phyloP scores from a whole-genome alignment of 2,797 vertebrate species.

The Avahi laniger region DNA sequence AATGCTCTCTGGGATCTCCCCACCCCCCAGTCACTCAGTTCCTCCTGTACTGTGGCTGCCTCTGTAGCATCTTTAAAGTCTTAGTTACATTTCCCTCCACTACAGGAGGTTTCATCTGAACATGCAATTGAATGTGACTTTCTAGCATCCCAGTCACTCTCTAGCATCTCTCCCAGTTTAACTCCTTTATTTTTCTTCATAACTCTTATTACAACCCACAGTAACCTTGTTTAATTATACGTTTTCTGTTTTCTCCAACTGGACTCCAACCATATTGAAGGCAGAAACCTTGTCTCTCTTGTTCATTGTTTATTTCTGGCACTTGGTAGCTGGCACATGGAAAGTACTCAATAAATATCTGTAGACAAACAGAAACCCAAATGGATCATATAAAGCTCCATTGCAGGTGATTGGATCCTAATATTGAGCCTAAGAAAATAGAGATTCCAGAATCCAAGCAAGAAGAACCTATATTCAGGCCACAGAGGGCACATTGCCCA shows the following conservation, averaged over 20 bases:
- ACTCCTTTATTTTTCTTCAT: conserved; percentile 1
- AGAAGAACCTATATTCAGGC: neutral
- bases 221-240: neutral
- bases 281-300: neutral
- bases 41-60: neutral
- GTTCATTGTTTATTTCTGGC: neutral
- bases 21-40: neutral
- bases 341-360: neutral
- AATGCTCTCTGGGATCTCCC: neutral
- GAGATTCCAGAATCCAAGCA: neutral
- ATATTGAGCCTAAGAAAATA: neutral
- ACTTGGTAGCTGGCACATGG: neutral
- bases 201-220: neutral
- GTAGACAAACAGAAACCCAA: neutral
- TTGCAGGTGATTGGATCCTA: neutral
- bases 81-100: neutral
- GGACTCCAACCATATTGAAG: neutral
- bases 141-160: neutral
- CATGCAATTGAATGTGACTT: neutral
- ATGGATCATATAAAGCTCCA: neutral
- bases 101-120: neutral
- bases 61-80: neutral
- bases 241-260: neutral
- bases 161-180: neutral
- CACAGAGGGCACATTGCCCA: neutral